Conservation (phyloP, 2,797 vertebrate species). For the Halcyon badia region DNA sequence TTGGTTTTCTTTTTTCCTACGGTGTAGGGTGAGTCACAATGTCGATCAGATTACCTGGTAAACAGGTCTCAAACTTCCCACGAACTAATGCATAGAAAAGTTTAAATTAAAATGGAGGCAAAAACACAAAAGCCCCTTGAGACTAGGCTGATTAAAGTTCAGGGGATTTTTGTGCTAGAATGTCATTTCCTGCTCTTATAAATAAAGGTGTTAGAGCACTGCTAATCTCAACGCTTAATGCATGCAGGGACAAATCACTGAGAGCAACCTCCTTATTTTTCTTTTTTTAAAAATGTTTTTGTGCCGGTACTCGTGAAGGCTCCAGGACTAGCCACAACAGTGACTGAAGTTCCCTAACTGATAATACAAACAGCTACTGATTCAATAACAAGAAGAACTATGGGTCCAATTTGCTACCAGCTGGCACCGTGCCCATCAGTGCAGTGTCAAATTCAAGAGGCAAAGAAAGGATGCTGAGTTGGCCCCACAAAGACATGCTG, state of each 20-base stretch:
- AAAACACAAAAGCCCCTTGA: slow-evolving; percentile 18
- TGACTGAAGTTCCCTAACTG: background rate
- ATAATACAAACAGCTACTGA: slow-evolving; percentile 46
- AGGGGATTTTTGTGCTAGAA: slow-evolving; percentile 52
- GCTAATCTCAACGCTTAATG: background rate
- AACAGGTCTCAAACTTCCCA: slow-evolving; percentile 35
- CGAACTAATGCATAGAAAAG: slow-evolving; percentile 3
- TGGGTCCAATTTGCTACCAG: slow-evolving; percentile 47
- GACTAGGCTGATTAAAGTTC: background rate
- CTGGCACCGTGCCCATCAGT: slow-evolving; percentile 59
- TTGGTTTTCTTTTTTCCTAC: background rate
- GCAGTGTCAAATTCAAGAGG: slow-evolving; percentile 23
- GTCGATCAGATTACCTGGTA: slow-evolving; percentile 52
- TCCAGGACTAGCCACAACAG: background rate
- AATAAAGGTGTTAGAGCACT: slow-evolving; percentile 34
- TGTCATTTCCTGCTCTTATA: slow-evolving; percentile 53
- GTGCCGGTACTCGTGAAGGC: background rate
- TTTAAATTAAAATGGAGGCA: background rate
- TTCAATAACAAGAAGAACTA: background rate
- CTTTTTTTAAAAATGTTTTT: background rate
- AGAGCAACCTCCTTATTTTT: background rate
- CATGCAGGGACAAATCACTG: background rate
- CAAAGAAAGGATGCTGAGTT: slow-evolving; percentile 13
- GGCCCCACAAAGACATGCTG: slow-evolving; percentile 22
- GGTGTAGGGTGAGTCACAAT: slow-evolving; percentile 1